Conservation (phyloP, 1,140 invertebrate species). For the Aporrectodea caliginosa region DNA sequence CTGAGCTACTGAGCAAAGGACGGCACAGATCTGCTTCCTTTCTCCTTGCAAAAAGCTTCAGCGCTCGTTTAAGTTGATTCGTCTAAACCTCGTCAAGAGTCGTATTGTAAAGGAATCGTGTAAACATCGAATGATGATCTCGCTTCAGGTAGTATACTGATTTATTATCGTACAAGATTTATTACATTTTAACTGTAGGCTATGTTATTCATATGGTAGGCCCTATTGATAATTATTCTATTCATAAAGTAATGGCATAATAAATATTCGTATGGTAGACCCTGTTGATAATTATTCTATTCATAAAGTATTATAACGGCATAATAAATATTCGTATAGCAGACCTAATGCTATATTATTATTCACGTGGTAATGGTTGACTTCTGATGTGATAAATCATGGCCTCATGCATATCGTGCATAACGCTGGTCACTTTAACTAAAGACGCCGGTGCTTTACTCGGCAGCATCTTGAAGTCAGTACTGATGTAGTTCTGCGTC, state of each 20-base stretch:
- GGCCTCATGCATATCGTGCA: too few relatives aligned
- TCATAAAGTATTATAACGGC: neutral
- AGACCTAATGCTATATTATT: neutral
- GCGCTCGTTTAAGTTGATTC: too few relatives aligned
- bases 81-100: too few relatives aligned
- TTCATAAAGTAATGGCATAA: too few relatives aligned
- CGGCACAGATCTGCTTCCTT: neutral
- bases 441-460: too few relatives aligned
- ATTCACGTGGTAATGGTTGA: neutral
- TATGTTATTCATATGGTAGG: too few relatives aligned
- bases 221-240: neutral
- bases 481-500: too few relatives aligned
- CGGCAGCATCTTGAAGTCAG: too few relatives aligned
- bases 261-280: too few relatives aligned
- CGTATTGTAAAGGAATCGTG: neutral
- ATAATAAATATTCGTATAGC: neutral
- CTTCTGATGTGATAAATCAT: neutral
- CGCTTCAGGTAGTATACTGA: neutral
- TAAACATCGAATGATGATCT: neutral
- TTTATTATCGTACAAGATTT: neutral
- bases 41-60: too few relatives aligned
- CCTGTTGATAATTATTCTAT: neutral
- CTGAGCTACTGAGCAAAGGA: neutral
- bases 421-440: too few relatives aligned
- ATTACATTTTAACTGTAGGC: too few relatives aligned